These are phyloP conservation scores for Oryzias woworae DNA, from an alignment of 2,113 vertebrate species.

Conservation along the genomic window DNA sequence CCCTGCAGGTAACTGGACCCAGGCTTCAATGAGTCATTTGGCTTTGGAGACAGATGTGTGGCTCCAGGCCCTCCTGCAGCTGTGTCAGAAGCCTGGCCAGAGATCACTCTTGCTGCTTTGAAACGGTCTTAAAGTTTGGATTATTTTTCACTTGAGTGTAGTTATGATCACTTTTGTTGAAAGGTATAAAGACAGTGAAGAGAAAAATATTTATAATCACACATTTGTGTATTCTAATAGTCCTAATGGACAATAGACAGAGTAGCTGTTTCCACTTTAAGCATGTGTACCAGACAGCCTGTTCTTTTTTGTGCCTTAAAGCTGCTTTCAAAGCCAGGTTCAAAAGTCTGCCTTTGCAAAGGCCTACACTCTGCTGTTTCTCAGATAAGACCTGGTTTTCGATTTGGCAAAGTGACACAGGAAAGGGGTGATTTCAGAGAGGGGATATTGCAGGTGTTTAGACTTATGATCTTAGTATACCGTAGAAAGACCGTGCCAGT, in stretches of 20 bases:
- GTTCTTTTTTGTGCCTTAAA: constrained; percentile 40
- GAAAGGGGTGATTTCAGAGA: constrained; percentile 39
- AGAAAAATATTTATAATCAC: constrained; percentile 11
- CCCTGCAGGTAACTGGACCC: constrained; percentile 62
- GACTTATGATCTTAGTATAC: constrained; percentile 39
- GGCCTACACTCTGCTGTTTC: constrained; percentile 40
- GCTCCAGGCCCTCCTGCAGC: constrained; percentile 43
- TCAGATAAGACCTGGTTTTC: constrained; percentile 50
- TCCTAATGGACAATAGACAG: not conserved
- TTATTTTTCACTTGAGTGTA: constrained; percentile 23
- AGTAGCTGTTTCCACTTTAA: not conserved
- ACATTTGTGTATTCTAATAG: constrained; percentile 12
- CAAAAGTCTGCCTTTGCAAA: constrained; percentile 20
- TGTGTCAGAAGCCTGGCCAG: constrained; percentile 59
- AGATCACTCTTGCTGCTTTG: constrained; percentile 27
- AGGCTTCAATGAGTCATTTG: constrained; percentile 50
- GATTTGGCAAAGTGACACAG: constrained; percentile 40
- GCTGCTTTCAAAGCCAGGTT: constrained; percentile 39
- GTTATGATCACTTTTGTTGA: constrained; percentile 13
- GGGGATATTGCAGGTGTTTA: constrained; percentile 50
- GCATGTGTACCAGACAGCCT: constrained; percentile 9
- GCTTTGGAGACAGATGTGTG: constrained; percentile 63
- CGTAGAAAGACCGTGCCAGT: constrained; percentile 37
- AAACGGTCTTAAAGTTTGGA: constrained; percentile 31
- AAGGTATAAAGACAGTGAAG: constrained; percentile 9